Evolutionary conservation across 2,113 vertebrate genomes (phyloP).

Genomic region (Crotalus viridis): DNA sequence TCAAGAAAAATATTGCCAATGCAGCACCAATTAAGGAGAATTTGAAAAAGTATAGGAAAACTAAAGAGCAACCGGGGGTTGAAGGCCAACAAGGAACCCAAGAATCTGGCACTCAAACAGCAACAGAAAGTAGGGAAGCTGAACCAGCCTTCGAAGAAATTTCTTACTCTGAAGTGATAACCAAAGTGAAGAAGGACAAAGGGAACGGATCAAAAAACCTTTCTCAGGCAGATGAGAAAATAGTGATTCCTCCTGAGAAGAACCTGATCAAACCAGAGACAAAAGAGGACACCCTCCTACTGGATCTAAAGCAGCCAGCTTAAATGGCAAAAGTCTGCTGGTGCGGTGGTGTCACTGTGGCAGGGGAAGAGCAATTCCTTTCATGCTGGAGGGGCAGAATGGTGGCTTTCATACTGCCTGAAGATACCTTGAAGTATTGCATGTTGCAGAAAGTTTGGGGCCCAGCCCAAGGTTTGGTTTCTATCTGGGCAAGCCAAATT

Average conservation of each 20-base stretch:
- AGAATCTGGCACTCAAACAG: constrained; percentile 60
- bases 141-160: constrained; percentile 79
- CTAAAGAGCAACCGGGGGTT: constrained; percentile 73
- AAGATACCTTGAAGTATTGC: no score
- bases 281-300: constrained; percentile 69
- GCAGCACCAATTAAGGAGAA: constrained; percentile 85
- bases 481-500: background rate
- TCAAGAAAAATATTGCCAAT: constrained; percentile 89
- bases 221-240: constrained; percentile 58
- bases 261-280: constrained; percentile 73
- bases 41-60: constrained; percentile 86
- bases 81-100: constrained; percentile 83
- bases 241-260: constrained; percentile 61
- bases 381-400: background rate
- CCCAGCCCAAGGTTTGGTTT: background rate
- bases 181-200: constrained; percentile 80
- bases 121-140: constrained; percentile 61
- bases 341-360: background rate
- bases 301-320: constrained; percentile 85
- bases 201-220: constrained; percentile 63
- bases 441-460: background rate
- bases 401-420: background rate
- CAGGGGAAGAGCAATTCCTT: constrained; percentile 15
- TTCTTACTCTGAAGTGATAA: constrained; percentile 79
- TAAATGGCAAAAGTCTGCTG: constrained; percentile 51